Conservation (phyloP, 2,113 vertebrate genomes). For the Trogon surrucura region DNA sequence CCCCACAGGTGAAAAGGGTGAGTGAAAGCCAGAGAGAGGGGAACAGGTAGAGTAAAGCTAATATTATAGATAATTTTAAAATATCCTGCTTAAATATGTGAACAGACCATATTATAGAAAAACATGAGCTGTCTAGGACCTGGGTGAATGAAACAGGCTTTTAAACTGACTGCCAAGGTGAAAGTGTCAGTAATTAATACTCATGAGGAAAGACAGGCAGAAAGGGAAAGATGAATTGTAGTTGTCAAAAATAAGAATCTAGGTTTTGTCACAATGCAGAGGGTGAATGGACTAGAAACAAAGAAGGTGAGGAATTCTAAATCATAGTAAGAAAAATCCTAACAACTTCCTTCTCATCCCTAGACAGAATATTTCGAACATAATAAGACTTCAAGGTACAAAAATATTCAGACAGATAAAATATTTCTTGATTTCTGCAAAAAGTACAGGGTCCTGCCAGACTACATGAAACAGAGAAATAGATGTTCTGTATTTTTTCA, state of each 20-base stretch:
- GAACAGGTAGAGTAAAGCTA: neutral
- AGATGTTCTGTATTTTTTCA: rapidly evolving
- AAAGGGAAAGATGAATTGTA: neutral
- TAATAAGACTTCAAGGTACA: neutral
- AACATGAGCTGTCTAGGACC: neutral
- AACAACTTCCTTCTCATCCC: neutral
- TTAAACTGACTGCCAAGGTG: neutral
- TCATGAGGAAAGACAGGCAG: neutral
- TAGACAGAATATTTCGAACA: neutral
- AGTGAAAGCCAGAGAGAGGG: neutral
- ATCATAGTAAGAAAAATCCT: neutral
- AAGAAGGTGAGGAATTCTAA: neutral
- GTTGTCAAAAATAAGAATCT: neutral
- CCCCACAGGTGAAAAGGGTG: neutral
- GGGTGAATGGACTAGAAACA: neutral
- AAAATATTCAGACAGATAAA: neutral
- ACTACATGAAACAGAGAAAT: neutral
- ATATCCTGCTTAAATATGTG: neutral
- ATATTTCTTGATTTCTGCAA: neutral
- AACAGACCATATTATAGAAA: neutral
- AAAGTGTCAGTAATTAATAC: neutral
- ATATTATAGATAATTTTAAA: neutral
- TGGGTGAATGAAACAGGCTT: neutral
- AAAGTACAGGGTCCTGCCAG: neutral
- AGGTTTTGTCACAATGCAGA: neutral